A percentile compares a stretch with the other conserved stretches of the same genome.
Conservation (phyloP, 2,797 vertebrate genomes). For the Argentina silus region DNA sequence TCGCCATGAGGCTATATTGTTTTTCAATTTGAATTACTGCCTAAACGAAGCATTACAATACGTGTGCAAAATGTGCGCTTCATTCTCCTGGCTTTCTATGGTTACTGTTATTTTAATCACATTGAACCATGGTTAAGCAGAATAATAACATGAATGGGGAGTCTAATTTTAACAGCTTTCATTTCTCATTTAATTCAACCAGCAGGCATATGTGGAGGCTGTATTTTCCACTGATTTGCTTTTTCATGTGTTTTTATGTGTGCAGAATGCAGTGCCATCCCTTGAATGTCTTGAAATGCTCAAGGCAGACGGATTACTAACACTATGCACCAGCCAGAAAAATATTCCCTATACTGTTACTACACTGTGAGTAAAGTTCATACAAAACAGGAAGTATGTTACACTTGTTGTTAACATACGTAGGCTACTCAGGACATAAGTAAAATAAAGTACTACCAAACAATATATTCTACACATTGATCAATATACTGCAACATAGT, state of each 20-base stretch:
- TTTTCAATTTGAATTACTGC: constrained; percentile 74
- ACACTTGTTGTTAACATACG: constrained; percentile 24
- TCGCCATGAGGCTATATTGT: constrained; percentile 68
- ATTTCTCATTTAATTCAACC: constrained; percentile 52
- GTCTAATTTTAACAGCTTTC: constrained; percentile 58
- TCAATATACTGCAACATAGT: neutral
- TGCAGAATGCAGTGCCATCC: constrained; percentile 20
- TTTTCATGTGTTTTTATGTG: constrained; percentile 23
- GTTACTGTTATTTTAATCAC: constrained; percentile 66
- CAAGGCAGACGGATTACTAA: constrained; percentile 9
- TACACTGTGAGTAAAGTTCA: constrained; percentile 18
- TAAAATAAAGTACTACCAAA: neutral
- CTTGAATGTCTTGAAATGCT: constrained; percentile 29
- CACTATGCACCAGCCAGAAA: constrained; percentile 11
- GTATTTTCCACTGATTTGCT: neutral
- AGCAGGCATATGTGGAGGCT: constrained; percentile 36
- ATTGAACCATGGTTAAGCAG: constrained; percentile 60
- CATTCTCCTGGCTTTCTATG: constrained; percentile 55
- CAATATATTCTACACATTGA: neutral
- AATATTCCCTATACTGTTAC: constrained; percentile 25
- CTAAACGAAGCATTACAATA: constrained; percentile 73
- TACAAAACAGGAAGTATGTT: constrained; percentile 2
- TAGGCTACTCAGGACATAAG: neutral
- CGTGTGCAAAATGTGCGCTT: constrained; percentile 53
- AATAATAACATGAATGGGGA: constrained; percentile 55